Evolutionary conservation across 1,140 invertebrate genomes (phyloP), one percentile per base, ranked within the genome.

Genomic region (Habropoda laboriosa): DNA sequence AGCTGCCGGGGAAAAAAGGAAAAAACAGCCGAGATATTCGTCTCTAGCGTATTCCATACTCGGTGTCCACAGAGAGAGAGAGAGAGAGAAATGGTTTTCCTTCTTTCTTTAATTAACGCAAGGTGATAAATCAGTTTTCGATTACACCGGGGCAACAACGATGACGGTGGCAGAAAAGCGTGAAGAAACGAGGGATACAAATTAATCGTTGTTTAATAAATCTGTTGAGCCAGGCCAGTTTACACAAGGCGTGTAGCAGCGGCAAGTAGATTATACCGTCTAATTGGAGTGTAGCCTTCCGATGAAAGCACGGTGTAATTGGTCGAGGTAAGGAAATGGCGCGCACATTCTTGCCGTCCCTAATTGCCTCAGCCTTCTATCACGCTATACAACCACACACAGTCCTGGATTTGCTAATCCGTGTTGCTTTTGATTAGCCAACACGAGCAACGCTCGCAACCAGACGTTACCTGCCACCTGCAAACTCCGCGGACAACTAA

Each of bases 241-340:
- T 51, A n/a, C 30, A 24, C 18, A 63, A 40, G 57, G 27, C 10
- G 55, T 63, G 35, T 35, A 60, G 30, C 58, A n/a, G 57, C 38
- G 32, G 38, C 10, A 72, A 71, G 57, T 79, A 79, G 68, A 79
- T 73, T 73, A 70, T 63, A 57, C 53, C 35, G 45, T 73, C 68
- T 76, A 80, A 80, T 80, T 80, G 61, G 79, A 76, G 72, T 76
- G 79, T 80, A 80, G 68, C 79, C 79, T 80, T 80, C 72, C 79
- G 79, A 80, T 76, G 79, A 80, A 80, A 80, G 79, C 72, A 49
- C 72, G 71, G 61, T 68, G 45, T 80, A 80, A 80, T 80, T 80
- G 79, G 63, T 73, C 63, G 79, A 66, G 61, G 40, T 75, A 74
- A 80, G 79, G 68, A 80, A 80, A 80, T 68, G 53, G 63, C n/a